These are phyloP conservation scores for Porites divaricata DNA, from an alignment of 92 coral and sea anemone species.

Conservation along the genomic window DNA sequence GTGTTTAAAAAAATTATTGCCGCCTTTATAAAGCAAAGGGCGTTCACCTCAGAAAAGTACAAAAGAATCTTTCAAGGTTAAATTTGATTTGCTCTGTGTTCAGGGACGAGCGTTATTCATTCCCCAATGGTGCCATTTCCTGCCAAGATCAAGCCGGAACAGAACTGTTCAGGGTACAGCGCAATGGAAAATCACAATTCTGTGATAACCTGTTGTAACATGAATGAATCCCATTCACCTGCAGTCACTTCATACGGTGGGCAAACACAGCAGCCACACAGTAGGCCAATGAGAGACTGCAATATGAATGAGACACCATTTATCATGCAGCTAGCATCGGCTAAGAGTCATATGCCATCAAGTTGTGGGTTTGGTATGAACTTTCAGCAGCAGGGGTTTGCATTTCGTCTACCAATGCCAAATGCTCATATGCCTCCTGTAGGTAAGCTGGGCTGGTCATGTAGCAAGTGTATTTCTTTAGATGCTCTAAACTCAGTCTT, in stretches of 20 bases:
- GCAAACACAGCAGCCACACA: constrained; percentile 62
- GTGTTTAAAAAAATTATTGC: too few relatives aligned
- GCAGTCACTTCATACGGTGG: constrained; percentile 74
- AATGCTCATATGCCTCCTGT: constrained; percentile 55
- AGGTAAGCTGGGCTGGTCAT: too few relatives aligned
- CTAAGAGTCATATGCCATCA: constrained; percentile 59
- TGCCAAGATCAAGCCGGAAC: constrained; percentile 90
- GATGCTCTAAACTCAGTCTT: too few relatives aligned
- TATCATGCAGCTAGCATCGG: constrained; percentile 72
- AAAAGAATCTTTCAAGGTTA: neutral
- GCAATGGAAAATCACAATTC: constrained; percentile 77
- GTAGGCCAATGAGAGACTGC: constrained; percentile 63
- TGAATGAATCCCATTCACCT: constrained; percentile 80
- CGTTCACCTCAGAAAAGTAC: too few relatives aligned
- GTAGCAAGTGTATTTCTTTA: too few relatives aligned
- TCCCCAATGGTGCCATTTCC: constrained; percentile 79
- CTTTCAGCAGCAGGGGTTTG: constrained; percentile 79
- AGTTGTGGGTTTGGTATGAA: constrained; percentile 73
- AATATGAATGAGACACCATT: constrained; percentile 78
- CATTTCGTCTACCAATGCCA: constrained; percentile 63
- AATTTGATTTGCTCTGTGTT: neutral
- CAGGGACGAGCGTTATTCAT: constrained; percentile 73
- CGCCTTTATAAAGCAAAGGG: too few relatives aligned
- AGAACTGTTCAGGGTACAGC: constrained; percentile 74
- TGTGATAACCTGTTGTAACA: constrained; percentile 63